Conservation (phyloP, 2,797 vertebrate species). For the Bucorvus abyssinicus region DNA sequence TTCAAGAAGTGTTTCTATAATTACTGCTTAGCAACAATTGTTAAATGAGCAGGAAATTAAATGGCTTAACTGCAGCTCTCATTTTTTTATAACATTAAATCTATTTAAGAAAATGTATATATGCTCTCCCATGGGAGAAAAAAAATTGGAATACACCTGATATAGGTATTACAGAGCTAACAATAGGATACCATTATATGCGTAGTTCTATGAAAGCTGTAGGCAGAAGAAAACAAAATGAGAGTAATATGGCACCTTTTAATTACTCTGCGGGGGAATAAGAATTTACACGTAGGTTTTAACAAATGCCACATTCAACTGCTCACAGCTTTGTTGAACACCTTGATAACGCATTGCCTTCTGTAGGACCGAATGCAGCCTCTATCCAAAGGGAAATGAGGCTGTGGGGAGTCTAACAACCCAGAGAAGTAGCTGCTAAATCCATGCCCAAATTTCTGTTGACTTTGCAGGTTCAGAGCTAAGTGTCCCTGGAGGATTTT, state of each 20-base stretch:
- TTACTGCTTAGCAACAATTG: not conserved
- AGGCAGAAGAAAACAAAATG: not conserved
- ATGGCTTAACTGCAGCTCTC: not conserved
- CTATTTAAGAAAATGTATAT: not conserved
- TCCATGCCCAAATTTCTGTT: not conserved
- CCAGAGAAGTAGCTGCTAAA: not conserved
- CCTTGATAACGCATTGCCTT: not conserved
- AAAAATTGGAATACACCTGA: not conserved
- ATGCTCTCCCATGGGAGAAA: not conserved
- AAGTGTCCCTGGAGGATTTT: not conserved
- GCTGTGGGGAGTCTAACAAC: not conserved
- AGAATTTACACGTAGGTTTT: not conserved
- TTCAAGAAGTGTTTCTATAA: not conserved
- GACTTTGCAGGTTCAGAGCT: not conserved
- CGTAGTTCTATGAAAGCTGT: not conserved
- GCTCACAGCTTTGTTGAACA: not conserved
- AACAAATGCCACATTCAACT: not conserved
- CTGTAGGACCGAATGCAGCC: not conserved
- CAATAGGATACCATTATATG: not conserved
- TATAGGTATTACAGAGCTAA: not conserved
- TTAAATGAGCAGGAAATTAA: conserved; percentile 26
- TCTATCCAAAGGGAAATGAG: not conserved
- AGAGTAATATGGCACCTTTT: not conserved
- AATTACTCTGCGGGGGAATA: not conserved
- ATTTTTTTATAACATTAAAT: not conserved